Percentiles rank a stretch among this genome's conserved stretches.
These are phyloP conservation scores for Drosophila azteca DNA, from an alignment of 1,140 invertebrate genomes.

Conservation along the genomic window DNA sequence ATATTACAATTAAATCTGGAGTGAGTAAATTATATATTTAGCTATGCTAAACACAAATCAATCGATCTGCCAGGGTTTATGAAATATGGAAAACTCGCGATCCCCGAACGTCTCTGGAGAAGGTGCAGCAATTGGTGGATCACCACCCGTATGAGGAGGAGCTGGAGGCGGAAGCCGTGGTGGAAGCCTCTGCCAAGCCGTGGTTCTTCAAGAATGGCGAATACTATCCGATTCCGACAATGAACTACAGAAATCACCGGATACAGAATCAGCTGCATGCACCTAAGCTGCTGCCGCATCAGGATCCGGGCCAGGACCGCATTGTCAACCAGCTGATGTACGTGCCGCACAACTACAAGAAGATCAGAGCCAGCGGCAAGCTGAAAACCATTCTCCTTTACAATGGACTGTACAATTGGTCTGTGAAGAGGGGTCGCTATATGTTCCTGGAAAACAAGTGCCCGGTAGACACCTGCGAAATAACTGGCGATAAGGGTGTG, in stretches of 20 bases:
- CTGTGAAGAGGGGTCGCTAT: conserved; percentile 87
- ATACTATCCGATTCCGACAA: conserved; percentile 72
- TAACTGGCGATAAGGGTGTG: conserved; percentile 89
- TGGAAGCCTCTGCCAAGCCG: no score
- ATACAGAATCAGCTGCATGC: conserved; percentile 32
- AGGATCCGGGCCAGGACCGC: conserved; percentile 86
- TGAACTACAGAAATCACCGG: conserved; percentile 44
- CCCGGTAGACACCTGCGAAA: conserved; percentile 90
- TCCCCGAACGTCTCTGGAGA: conserved; percentile 24
- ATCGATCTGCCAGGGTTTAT: conserved; percentile 52
- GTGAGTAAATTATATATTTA: conserved; percentile 52
- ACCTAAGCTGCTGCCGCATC: conserved; percentile 83
- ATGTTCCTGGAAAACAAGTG: conserved; percentile 85
- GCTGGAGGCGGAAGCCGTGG: conserved; percentile 35
- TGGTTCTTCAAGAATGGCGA: conserved; percentile 81
- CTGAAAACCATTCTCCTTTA: conserved; percentile 93
- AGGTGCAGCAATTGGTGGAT: no score
- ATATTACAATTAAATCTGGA: conserved; percentile 82
- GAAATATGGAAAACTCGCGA: conserved; percentile 76
- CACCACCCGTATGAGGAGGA: conserved; percentile 17
- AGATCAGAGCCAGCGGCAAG: conserved; percentile 82
- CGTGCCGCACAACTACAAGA: conserved; percentile 87
- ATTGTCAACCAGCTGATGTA: conserved; percentile 92
- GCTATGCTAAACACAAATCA: neutral
- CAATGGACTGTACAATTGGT: conserved; percentile 92